Conservation (phyloP, 2,888 invertebrate genomes). For the Ophioninae sp. region DNA sequence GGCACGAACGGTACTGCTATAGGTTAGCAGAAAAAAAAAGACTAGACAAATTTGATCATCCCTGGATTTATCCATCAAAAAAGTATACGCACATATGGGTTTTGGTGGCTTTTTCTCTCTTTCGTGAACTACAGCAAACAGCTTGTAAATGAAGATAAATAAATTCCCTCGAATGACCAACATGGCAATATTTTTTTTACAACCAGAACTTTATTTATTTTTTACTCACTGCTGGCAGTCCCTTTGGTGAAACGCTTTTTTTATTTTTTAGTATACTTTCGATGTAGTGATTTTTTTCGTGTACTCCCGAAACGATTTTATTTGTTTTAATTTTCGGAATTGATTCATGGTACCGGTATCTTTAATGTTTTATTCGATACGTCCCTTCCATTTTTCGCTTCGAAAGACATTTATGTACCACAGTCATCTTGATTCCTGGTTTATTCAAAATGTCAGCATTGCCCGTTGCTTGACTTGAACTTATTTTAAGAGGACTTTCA, state of each 20-base stretch:
- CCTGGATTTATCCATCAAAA: slow-evolving; percentile 15
- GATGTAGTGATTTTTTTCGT: background rate
- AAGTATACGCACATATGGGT: background rate
- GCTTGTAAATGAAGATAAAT: slow-evolving; percentile 14
- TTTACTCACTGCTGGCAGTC: background rate
- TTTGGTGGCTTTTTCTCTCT: slow-evolving; percentile 45
- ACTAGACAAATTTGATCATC: slow-evolving; percentile 34
- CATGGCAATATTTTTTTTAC: background rate
- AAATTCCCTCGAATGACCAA: background rate
- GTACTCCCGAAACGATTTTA: background rate
- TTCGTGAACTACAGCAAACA: slow-evolving; percentile 13
- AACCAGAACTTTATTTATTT: background rate
- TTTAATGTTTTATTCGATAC: background rate
- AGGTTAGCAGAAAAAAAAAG: slow-evolving; percentile 9
- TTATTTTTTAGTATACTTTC: background rate
- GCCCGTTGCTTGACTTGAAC: slow-evolving; percentile 6
- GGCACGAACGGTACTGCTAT: background rate
- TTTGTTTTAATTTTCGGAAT: background rate
- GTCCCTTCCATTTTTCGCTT: background rate
- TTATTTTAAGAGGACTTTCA: slow-evolving; percentile 45
- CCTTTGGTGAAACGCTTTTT: background rate
- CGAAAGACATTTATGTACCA: background rate
- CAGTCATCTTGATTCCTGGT: slow-evolving; percentile 25
- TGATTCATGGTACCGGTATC: background rate
- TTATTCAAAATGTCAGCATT: slow-evolving; percentile 35